Base-by-base conservation (phyloP, 1,140 invertebrate genomes). In the Schlechtendalia chinensis region DNA sequence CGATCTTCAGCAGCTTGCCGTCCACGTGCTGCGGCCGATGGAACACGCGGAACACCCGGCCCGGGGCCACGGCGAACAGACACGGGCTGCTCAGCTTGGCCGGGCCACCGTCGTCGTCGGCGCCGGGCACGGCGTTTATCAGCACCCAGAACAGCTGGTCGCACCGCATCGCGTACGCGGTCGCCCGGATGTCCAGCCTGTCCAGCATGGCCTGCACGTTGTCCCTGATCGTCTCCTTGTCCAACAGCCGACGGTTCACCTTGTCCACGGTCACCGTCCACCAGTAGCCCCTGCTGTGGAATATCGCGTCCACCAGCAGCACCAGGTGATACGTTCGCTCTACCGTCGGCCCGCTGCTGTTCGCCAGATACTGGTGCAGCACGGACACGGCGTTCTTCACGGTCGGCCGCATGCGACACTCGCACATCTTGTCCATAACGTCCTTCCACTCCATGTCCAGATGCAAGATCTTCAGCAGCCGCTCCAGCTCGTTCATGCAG, bases 221-320 rank as follows among this genome's bases (percentile, higher is more conserved):
- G 16, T 79, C 61, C 47, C 39, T 24, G 5, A 79, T 79, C 61
- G 22, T 59, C 10, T 50, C 45, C n/a, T 79, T 61, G n/a, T 79
- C 75, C 5, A 79, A 63, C 10, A 79, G 63, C 19, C 22, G 56
- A 19, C 61, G 45, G 0, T 79, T 79, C 16, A 63, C 75, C 61
- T 63, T 63, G 47, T 79, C 75, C 2, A 79, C 14, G n/a, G 75
- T 27, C 11, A 79, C 75, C 19, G 75, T 79, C 75, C 75, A 79
- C 75, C 75, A 79, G 6, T 32, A 39, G 24, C 39, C 45, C n/a
- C 22, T 79, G 17, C 61, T 58, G 50, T 79, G 75, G 39, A 63
- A 79, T 0, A 79, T 79, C 5, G 58, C 24, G 19, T 79, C 75
- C 24, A 45, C 39, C 19, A 79, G 19, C 19, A 79, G 27, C 1